Conservation (phyloP, 2,888 invertebrate genomes). For the Nemotelus pantherinus region DNA sequence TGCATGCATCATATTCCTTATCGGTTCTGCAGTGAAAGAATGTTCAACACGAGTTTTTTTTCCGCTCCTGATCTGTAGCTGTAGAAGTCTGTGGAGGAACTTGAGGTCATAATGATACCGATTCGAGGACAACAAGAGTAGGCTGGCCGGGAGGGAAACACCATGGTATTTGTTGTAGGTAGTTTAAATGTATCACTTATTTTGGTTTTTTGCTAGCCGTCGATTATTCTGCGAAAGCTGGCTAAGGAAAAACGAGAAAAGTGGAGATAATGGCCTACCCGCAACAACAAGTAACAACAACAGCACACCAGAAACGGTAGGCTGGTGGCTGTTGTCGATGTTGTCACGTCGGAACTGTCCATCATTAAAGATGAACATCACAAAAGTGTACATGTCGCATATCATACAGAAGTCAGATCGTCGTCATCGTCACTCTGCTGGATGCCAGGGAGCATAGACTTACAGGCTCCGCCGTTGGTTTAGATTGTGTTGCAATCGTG, state of each 20-base stretch:
- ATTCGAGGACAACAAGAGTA: background rate
- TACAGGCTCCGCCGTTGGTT: conserved; percentile 23
- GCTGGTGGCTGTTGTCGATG: conserved; percentile 14
- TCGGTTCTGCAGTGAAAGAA: conserved; percentile 44
- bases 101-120: conserved; percentile 19
- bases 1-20: conserved; percentile 50
- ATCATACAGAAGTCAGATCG: conserved; percentile 26
- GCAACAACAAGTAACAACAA: background rate
- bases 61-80: conserved; percentile 5
- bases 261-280: conserved; percentile 14
- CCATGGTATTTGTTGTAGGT: no score
- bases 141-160: no score
- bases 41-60: conserved; percentile 49
- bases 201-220: conserved; percentile 27
- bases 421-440: conserved; percentile 16
- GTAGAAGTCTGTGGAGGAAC: background rate
- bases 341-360: conserved; percentile 39
- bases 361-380: conserved; percentile 43
- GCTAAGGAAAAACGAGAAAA: background rate
- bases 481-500: no score
- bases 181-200: background rate
- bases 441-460: conserved; percentile 26
- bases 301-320: background rate
- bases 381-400: background rate
- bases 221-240: conserved; percentile 15